phyloP scores from a whole-genome alignment of 2,113 vertebrate species.

The Phainopepla nitens region DNA sequence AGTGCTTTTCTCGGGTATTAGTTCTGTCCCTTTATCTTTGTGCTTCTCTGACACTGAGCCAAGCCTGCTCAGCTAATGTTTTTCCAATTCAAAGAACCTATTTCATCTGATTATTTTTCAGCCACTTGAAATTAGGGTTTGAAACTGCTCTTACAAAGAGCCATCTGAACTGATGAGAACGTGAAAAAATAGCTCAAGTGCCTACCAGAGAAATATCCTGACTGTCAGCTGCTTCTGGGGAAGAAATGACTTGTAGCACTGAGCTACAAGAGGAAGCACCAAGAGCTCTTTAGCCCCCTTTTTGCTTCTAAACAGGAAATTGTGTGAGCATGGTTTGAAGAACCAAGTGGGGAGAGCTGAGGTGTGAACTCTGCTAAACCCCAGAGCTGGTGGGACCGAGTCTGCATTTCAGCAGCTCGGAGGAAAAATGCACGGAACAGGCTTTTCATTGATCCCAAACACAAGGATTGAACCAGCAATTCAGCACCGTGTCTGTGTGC shows the following conservation, averaged over 20 bases:
- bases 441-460: not conserved
- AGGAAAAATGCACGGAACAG: rapidly evolving
- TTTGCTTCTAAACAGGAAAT: not conserved
- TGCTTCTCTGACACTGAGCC: not conserved
- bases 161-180: not conserved
- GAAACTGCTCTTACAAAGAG: not conserved
- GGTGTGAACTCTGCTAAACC: not conserved
- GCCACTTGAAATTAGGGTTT: not conserved
- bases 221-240: not conserved
- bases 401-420: not conserved
- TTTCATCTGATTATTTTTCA: not conserved
- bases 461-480: not conserved
- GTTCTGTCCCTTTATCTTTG: not conserved
- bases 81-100: not conserved
- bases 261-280: not conserved
- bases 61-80: not conserved
- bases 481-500: not conserved
- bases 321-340: not conserved
- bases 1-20: not conserved
- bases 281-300: not conserved
- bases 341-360: not conserved
- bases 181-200: conserved; percentile 9
- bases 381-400: not conserved
- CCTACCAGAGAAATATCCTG: not conserved
- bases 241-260: not conserved